Evolutionary conservation across 2,797 vertebrate species (phyloP), one percentile per base, ranked within the genome.

Genomic region (Poecilia velifera): DNA sequence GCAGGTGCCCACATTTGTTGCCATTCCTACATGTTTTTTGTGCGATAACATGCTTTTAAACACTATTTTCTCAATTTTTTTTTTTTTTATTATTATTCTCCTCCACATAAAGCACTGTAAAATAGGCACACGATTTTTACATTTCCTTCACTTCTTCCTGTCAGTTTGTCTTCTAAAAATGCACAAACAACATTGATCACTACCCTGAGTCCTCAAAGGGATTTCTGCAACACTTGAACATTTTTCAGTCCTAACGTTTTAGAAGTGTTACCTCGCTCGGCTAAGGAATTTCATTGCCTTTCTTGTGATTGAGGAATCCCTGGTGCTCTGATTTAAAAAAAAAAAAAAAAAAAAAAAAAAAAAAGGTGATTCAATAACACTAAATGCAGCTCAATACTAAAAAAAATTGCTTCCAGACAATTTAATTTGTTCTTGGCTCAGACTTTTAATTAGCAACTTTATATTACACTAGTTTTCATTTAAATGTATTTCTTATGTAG

Each of bases 291-390:
- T 59, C 72, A 85, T 88, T 86, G 84, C 85, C 82, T 91, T 86
- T 57, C 36, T 76, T 76, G 84, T 72, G 51, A 77, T 72, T 59
- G 80, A 86, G 87, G 88, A 90, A 91, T 92, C 87, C 90, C 90
- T 93, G 92, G 93, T 94, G 94, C 93, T 94, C 84, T 78, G 82
- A 90, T 88, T 73, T 79, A 51, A 49, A 20, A 20, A 47, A 1
- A 46, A 51, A 51, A 51, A 51, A 49, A 22, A 81, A 49, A 49
- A 20, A 20, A 47, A 1, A 46, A 51, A 51, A 51, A 49, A 49
- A 22, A 82, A 86, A 88, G 86, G 88, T 20, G 84, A 92, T 91
- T 89, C 89, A 79, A 49, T 53, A 81, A 76, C 79, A 77, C 70
- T 87, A 72, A 83, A 57, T 80, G 73, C 8, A 46, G 45, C 82